These are phyloP conservation scores for Zonotrichia albicollis DNA, from an alignment of 2,797 vertebrate species.

Conservation along the genomic window DNA sequence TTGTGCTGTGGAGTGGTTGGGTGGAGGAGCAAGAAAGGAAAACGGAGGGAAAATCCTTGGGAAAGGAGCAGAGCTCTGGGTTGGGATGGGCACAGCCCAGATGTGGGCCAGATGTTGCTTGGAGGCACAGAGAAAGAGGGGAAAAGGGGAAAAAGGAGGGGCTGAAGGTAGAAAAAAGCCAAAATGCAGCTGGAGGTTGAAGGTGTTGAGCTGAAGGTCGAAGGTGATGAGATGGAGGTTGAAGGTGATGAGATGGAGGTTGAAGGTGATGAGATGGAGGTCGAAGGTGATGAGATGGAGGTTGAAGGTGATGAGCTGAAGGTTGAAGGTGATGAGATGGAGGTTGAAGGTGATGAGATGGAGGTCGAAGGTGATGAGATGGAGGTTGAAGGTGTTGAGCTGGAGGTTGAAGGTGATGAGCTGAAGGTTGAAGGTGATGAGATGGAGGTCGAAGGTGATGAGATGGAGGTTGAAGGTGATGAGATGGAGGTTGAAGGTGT, in stretches of 20 bases:
- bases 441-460: too few relatives aligned
- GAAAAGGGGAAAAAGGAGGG: too few relatives aligned
- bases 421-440: too few relatives aligned
- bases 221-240: background rate
- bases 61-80: background rate
- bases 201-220: background rate
- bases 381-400: too few relatives aligned
- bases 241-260: background rate
- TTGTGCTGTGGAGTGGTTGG: too few relatives aligned
- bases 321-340: too few relatives aligned
- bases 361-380: too few relatives aligned
- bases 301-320: too few relatives aligned
- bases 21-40: background rate
- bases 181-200: background rate
- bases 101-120: background rate
- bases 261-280: background rate
- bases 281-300: background rate
- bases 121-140: background rate
- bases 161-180: background rate
- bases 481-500: too few relatives aligned
- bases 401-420: too few relatives aligned
- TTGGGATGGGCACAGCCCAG: background rate
- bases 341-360: too few relatives aligned
- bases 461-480: too few relatives aligned
- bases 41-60: rapidly evolving